These are phyloP conservation scores for Spodoptera frugiperda DNA, from an alignment of 1,140 invertebrate genomes.

Conservation along the genomic window DNA sequence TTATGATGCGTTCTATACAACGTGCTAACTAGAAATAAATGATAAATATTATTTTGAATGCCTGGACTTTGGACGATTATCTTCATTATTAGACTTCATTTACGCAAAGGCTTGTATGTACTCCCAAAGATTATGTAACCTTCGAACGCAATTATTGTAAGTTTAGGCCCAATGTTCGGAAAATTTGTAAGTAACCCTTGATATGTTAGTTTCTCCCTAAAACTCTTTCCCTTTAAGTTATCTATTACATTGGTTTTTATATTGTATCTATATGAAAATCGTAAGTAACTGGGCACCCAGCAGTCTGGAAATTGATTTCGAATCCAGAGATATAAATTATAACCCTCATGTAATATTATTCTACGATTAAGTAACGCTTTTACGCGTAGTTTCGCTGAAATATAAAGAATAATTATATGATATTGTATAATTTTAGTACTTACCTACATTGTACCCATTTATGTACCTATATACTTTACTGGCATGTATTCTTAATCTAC, in stretches of 20 bases:
- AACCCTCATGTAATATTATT: constrained; percentile 78
- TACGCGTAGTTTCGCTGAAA: constrained; percentile 82
- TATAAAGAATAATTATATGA: constrained; percentile 78
- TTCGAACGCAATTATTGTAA: constrained; percentile 43
- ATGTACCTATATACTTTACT: constrained; percentile 81
- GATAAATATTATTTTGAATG: constrained; percentile 80
- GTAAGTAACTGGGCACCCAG: constrained; percentile 57
- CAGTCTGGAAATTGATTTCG: constrained; percentile 76
- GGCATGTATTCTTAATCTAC: constrained; percentile 77
- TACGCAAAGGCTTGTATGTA: constrained; percentile 73
- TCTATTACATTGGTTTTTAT: constrained; percentile 40
- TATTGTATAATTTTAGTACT: constrained; percentile 84
- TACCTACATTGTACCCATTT: constrained; percentile 82
- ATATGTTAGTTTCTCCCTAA: constrained; percentile 29
- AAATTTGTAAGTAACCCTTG: constrained; percentile 30
- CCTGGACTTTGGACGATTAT: constrained; percentile 71
- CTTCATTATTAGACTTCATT: constrained; percentile 79
- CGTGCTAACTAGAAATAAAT: constrained; percentile 85
- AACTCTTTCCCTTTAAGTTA: constrained; percentile 27
- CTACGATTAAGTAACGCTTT: constrained; percentile 82
- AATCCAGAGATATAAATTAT: constrained; percentile 69
- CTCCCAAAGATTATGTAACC: constrained; percentile 58
- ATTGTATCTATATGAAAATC: constrained; percentile 50
- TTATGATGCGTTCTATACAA: constrained; percentile 86
- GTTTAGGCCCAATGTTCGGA: constrained; percentile 52